phyloP scores from a whole-genome alignment of 2,888 invertebrate genomes.

The Ochropacha duplaris region DNA sequence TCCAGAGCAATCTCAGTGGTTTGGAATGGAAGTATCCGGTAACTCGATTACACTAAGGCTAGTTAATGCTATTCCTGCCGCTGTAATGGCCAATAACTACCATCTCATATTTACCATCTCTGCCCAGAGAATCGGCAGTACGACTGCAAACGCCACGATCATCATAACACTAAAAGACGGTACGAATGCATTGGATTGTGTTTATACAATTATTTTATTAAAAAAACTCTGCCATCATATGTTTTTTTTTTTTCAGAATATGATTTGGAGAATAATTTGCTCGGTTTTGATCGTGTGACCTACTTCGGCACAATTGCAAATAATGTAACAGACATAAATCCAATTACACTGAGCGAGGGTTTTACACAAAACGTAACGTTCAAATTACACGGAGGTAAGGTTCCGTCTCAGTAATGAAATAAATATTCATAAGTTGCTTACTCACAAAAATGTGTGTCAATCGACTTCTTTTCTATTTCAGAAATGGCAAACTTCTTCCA shows the following conservation, averaged over 20 bases:
- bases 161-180: conserved; percentile 17
- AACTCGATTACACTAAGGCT: conserved; percentile 13
- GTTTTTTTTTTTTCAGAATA: conserved; percentile 5
- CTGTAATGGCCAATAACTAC: conserved; percentile 11
- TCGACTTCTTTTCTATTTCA: not conserved
- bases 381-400: conserved; percentile 16
- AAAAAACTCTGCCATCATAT: too few species aligned
- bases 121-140: conserved; percentile 16
- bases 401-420: not conserved
- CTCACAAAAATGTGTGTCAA: not conserved
- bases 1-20: conserved; percentile 38
- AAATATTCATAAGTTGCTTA: not conserved
- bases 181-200: not conserved
- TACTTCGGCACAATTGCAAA: conserved; percentile 20
- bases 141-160: conserved; percentile 19
- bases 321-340: conserved; percentile 13
- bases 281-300: conserved; percentile 18
- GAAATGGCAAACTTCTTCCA: not conserved
- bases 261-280: conserved; percentile 7
- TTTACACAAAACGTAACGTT: conserved; percentile 29
- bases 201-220: too few species aligned
- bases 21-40: conserved; percentile 13
- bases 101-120: conserved; percentile 14
- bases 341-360: conserved; percentile 34
- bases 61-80: conserved; percentile 12